These are phyloP conservation scores for Ginglymostoma cirratum DNA, from an alignment of 2,113 vertebrate species.

Conservation along the genomic window DNA sequence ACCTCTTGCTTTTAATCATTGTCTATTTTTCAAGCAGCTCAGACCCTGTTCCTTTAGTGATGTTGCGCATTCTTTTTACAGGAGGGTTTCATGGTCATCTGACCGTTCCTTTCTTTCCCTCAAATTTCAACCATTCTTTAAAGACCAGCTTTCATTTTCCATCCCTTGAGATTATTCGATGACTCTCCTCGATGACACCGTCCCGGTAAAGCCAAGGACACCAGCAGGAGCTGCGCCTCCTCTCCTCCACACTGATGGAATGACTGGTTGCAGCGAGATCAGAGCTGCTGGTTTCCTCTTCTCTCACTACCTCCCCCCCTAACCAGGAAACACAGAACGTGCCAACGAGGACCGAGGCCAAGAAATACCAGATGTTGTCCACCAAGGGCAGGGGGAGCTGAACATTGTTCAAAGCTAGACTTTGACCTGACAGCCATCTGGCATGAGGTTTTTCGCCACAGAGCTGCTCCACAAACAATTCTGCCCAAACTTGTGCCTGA, in stretches of 20 bases:
- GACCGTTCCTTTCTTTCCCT: background rate
- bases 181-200: background rate
- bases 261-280: background rate
- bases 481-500: background rate
- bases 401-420: background rate
- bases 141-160: background rate
- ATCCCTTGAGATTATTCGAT: background rate
- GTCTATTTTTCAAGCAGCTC: background rate
- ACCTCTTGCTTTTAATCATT: background rate
- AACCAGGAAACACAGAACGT: background rate
- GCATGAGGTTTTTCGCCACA: background rate
- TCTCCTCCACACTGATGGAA: background rate
- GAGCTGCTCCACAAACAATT: background rate
- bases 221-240: background rate
- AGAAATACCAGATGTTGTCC: background rate
- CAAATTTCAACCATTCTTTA: background rate
- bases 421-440: background rate
- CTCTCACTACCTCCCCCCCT: background rate
- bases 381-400: background rate
- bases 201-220: background rate
- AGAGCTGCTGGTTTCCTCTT: background rate
- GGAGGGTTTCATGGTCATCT: background rate
- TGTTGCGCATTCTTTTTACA: background rate
- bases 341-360: background rate
- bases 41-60: background rate